A percentile compares a stretch with the other conserved stretches of the same genome.
Conservation (phyloP, 2,888 invertebrate species). For the Drosophila melanosoma region DNA sequence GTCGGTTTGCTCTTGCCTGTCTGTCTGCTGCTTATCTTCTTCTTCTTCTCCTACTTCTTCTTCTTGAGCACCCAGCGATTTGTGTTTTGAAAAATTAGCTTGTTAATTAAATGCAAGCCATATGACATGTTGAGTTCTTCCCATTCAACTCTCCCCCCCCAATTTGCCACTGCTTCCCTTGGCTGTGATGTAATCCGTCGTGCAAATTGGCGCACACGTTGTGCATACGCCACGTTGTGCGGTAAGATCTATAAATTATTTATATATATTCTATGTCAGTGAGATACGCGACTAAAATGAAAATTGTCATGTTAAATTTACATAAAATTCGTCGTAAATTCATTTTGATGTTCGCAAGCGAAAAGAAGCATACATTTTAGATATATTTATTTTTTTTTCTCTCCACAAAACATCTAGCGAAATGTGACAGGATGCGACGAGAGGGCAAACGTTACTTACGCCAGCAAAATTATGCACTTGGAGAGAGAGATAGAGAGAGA, state of each 20-base stretch:
- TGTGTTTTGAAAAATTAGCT: slow-evolving; percentile 79
- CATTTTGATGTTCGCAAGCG: slow-evolving; percentile 57
- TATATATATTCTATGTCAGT: slow-evolving; percentile 40
- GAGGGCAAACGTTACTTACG: slow-evolving; percentile 47
- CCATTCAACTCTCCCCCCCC: neutral
- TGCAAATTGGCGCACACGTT: slow-evolving; percentile 74
- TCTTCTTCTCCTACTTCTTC: slow-evolving; percentile 17
- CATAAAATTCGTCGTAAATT: slow-evolving; percentile 66
- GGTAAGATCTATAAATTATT: slow-evolving; percentile 46
- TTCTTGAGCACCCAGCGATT: slow-evolving; percentile 61
- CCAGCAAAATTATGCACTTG: slow-evolving; percentile 55
- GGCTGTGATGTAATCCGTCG: slow-evolving; percentile 68
- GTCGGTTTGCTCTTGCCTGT: neutral
- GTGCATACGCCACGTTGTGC: slow-evolving; percentile 68
- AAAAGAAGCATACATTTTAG: slow-evolving; percentile 14
- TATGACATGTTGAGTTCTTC: slow-evolving; percentile 64
- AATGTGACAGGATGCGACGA: slow-evolving; percentile 38
- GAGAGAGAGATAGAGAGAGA: slow-evolving; percentile 1
- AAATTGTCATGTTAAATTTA: slow-evolving; percentile 75
- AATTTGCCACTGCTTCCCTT: slow-evolving; percentile 7
- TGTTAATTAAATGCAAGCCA: slow-evolving; percentile 80
- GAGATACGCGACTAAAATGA: slow-evolving; percentile 37
- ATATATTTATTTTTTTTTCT: slow-evolving; percentile 10
- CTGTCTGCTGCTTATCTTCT: slow-evolving; percentile 12
- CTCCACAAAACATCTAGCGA: slow-evolving; percentile 4